Conservation (phyloP, 2,113 vertebrate species). For the Ramphastos sulfuratus region DNA sequence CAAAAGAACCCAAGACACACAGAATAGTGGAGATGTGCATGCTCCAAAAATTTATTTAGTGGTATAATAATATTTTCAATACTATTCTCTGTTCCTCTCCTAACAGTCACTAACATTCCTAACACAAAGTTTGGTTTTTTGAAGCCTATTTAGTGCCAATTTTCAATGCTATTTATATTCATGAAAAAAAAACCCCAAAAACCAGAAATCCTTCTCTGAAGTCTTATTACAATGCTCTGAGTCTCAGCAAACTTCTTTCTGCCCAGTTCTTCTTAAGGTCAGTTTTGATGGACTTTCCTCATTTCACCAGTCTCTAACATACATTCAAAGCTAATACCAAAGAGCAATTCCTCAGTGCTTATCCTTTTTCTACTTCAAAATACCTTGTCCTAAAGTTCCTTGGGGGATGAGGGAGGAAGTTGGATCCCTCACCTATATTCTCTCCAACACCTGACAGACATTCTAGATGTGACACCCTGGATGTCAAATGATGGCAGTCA, state of each 20-base stretch:
- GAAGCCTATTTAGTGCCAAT: conserved; percentile 6
- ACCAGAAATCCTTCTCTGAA: neutral
- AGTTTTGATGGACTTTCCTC: neutral
- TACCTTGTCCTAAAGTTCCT: neutral
- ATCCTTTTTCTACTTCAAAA: neutral
- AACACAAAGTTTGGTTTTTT: neutral
- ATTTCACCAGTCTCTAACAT: neutral
- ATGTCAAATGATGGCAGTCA: neutral
- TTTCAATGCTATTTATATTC: conserved; percentile 8
- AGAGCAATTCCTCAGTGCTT: neutral
- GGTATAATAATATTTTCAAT: neutral
- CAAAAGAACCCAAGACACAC: neutral
- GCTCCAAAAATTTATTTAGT: neutral
- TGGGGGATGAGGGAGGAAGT: neutral
- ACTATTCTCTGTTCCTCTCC: neutral
- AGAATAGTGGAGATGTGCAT: neutral
- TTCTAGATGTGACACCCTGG: neutral
- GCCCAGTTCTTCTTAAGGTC: neutral
- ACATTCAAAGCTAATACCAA: neutral
- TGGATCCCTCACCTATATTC: neutral
- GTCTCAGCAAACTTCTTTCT: neutral
- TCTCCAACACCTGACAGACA: neutral
- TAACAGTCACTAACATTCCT: conserved; percentile 6
- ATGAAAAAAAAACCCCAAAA: conserved; percentile 6
- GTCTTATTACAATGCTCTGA: neutral